Conservation (phyloP, 2,113 vertebrate species). For the Microcebus jonahi region DNA sequence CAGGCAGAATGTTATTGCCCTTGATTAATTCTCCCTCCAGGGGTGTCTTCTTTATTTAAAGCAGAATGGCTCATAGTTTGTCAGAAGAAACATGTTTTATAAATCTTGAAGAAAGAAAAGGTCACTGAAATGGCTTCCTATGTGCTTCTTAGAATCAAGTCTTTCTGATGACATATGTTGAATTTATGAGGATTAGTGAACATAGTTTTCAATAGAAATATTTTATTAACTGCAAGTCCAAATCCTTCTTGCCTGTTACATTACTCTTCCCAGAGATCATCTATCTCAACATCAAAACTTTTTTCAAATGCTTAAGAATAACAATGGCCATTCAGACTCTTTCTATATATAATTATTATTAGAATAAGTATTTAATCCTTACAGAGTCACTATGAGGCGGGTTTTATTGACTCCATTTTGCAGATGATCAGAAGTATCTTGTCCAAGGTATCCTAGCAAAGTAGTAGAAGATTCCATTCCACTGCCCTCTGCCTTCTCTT, state of each 20-base stretch:
- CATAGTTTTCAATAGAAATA: conserved; percentile 20
- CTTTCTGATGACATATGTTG: conserved; percentile 6
- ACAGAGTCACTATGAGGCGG: not conserved
- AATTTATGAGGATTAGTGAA: conserved; percentile 17
- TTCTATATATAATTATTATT: not conserved
- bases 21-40: conserved; percentile 6
- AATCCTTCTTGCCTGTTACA: not conserved
- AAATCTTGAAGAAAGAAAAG: conserved; percentile 42
- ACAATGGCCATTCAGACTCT: not conserved
- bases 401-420: not conserved
- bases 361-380: not conserved
- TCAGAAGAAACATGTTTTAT: conserved; percentile 32
- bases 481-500: not conserved
- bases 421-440: not conserved
- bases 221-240: not conserved
- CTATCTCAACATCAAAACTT: not conserved
- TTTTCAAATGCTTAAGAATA: not conserved
- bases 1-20: not conserved
- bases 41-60: conserved; percentile 36
- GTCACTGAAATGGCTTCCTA: not conserved
- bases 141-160: not conserved
- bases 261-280: not conserved
- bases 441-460: not conserved
- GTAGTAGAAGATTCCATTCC: not conserved
- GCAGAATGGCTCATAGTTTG: conserved; percentile 28